Conservation (phyloP, 1,140 invertebrate genomes). For the Diachasma alloeum region DNA sequence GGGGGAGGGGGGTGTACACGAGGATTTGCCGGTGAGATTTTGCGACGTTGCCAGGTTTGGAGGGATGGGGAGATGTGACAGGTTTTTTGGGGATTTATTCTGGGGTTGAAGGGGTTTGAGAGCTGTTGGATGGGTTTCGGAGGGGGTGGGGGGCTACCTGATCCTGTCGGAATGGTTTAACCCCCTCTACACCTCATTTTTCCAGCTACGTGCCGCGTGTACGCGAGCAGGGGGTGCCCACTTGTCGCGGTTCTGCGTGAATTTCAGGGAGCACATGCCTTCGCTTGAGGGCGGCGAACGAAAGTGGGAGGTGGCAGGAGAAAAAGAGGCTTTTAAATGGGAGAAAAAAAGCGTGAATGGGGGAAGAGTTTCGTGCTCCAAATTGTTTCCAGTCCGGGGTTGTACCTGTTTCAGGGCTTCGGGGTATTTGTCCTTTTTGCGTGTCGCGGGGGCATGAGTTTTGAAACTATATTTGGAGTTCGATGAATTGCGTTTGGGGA, state of each 20-base stretch:
- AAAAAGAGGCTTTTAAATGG: not conserved
- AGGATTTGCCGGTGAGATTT: not conserved
- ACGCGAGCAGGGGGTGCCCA: not conserved
- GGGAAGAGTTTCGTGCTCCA: not conserved
- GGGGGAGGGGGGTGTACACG: not conserved
- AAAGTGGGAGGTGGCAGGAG: not conserved
- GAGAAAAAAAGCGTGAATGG: not conserved
- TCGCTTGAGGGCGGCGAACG: not conserved
- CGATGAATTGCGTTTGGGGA: too few relatives aligned
- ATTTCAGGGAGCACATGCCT: not conserved
- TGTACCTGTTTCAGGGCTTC: not conserved
- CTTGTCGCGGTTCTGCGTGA: conserved; percentile 5
- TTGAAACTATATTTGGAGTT: too few relatives aligned
- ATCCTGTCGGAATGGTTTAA: not conserved
- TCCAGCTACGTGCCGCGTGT: not conserved
- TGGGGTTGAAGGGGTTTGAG: too few relatives aligned
- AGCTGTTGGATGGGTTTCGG: too few relatives aligned
- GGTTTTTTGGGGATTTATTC: too few relatives aligned
- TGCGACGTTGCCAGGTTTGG: conserved; percentile 24
- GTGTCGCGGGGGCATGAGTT: too few relatives aligned
- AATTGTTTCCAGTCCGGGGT: not conserved
- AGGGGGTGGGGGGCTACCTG: not conserved
- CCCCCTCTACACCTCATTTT: not conserved
- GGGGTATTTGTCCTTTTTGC: not conserved
- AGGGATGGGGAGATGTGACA: not conserved